Percentiles rank a stretch among this genome's conserved stretches.
Conservation (phyloP, 2,113 vertebrate species). For the Clinocottus analis region DNA sequence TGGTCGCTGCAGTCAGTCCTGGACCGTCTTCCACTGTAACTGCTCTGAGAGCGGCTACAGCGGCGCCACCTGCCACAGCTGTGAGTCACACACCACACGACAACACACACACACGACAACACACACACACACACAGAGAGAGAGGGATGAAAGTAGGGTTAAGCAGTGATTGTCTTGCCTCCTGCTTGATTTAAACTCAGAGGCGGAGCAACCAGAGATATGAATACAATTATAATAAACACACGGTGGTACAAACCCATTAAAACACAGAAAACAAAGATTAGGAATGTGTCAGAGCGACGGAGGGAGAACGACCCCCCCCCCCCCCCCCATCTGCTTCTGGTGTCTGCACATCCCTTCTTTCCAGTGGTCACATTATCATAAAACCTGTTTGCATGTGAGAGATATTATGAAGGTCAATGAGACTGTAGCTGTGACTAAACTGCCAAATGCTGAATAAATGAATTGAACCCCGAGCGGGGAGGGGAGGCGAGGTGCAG, state of each 20-base stretch:
- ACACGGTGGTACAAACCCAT: not conserved
- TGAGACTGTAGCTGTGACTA: constrained; percentile 14
- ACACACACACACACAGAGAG: not conserved
- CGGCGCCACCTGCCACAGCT: constrained; percentile 91
- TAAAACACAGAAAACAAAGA: constrained; percentile 11
- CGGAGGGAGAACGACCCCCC: no score
- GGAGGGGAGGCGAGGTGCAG: not conserved
- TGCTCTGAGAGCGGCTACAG: constrained; percentile 90
- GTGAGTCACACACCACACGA: constrained; percentile 74
- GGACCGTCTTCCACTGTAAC: constrained; percentile 91
- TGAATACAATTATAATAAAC: not conserved
- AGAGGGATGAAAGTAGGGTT: not conserved
- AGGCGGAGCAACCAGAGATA: not conserved
- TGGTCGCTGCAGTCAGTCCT: constrained; percentile 92
- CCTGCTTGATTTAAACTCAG: not conserved
- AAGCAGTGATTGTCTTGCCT: not conserved
- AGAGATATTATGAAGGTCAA: constrained; percentile 11
- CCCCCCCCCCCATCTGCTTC: no score
- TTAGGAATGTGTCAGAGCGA: not conserved
- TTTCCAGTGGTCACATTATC: not conserved
- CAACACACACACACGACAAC: no score
- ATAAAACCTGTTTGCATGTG: not conserved
- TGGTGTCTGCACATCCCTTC: not conserved
- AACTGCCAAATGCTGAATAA: constrained; percentile 1
- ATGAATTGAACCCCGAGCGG: not conserved